These are phyloP conservation scores for Muntiacus reevesi DNA, from an alignment of 2,113 vertebrate genomes.

Conservation along the genomic window DNA sequence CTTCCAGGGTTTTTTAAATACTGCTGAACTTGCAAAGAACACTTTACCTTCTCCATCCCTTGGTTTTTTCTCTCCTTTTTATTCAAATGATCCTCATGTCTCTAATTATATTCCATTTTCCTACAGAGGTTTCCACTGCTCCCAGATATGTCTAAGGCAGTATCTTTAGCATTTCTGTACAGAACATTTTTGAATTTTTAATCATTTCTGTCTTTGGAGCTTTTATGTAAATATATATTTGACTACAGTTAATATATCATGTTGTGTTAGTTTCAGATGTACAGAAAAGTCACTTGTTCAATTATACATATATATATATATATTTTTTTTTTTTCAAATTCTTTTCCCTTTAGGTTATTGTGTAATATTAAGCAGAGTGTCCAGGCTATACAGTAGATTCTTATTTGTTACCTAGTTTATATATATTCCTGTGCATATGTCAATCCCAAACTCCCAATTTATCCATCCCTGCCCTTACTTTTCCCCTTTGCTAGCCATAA, in stretches of 20 bases:
- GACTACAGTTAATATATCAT: background rate
- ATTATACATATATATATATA: background rate
- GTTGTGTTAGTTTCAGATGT: background rate
- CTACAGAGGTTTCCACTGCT: background rate
- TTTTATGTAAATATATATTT: background rate
- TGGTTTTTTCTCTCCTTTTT: background rate
- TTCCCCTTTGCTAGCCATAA: background rate
- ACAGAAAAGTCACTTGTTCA: background rate
- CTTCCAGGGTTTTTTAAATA: background rate
- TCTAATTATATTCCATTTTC: background rate
- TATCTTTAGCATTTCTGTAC: background rate
- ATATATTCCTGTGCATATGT: background rate
- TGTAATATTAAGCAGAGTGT: background rate
- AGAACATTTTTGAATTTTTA: background rate
- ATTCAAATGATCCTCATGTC: background rate
- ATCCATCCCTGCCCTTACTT: background rate
- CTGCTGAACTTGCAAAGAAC: background rate
- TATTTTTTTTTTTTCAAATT: background rate
- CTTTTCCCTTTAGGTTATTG: background rate
- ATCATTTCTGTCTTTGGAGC: background rate
- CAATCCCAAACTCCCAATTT: background rate
- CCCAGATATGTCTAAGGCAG: background rate
- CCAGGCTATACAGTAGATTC: background rate
- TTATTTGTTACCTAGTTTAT: background rate
- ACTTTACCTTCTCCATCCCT: background rate